These are phyloP conservation scores for Zeugodacus cucurbitae DNA, from an alignment of 1,140 invertebrate genomes.

Conservation along the genomic window DNA sequence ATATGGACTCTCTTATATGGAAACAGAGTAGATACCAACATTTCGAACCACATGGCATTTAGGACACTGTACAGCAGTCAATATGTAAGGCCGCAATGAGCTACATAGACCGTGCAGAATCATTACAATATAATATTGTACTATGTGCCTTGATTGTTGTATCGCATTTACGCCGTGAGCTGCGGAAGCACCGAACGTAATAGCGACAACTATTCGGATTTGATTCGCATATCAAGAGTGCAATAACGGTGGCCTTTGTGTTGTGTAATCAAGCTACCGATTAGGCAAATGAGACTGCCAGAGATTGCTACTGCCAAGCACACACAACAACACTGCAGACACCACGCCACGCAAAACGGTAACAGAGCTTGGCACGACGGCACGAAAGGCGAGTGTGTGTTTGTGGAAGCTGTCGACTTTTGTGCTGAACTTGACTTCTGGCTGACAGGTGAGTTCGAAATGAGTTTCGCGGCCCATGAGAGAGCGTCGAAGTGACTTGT, in stretches of 20 bases:
- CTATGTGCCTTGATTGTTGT: not conserved
- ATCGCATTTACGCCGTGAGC: not conserved
- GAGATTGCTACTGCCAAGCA: not conserved
- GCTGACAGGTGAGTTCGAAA: slow-evolving; percentile 13
- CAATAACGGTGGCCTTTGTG: slow-evolving; percentile 11
- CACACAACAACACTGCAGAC: not conserved
- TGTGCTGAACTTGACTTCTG: slow-evolving; percentile 21
- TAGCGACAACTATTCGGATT: not conserved
- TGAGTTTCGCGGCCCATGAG: not conserved
- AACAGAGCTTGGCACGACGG: not conserved
- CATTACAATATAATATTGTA: not conserved
- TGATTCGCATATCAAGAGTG: not conserved
- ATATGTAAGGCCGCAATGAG: not conserved
- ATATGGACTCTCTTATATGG: too few species aligned
- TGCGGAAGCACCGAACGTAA: not conserved
- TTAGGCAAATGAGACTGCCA: not conserved
- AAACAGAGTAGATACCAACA: too few species aligned
- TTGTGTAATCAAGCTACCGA: slow-evolving; percentile 25
- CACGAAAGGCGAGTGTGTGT: not conserved
- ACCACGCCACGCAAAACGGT: not conserved
- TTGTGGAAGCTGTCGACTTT: not conserved
- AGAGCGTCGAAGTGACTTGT: not conserved
- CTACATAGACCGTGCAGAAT: not conserved
- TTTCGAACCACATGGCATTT: too few species aligned
- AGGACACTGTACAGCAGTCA: not conserved